phyloP scores from a whole-genome alignment of 2,113 vertebrate genomes.

The Oreochromis aureus region DNA sequence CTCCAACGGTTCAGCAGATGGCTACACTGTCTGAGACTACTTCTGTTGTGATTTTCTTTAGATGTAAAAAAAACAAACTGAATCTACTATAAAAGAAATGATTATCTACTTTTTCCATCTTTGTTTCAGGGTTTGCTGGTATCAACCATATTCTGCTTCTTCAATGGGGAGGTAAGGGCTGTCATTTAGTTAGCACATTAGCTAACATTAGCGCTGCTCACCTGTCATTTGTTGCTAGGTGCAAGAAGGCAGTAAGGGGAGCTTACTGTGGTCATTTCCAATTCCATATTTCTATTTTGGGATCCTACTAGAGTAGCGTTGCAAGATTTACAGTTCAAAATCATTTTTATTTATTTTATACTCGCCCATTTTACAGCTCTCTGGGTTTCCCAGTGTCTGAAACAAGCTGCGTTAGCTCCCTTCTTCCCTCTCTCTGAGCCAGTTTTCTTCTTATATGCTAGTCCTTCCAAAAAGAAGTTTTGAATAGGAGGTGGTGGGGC shows the following conservation, averaged over 20 bases:
- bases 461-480: neutral
- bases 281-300: neutral
- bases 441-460: neutral
- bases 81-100: neutral
- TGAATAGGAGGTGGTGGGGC: neutral
- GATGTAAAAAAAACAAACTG: neutral
- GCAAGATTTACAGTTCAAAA: neutral
- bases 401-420: neutral
- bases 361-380: neutral
- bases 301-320: neutral
- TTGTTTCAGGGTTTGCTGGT: constrained; percentile 88
- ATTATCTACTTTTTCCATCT: neutral
- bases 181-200: neutral
- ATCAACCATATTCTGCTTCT: constrained; percentile 97
- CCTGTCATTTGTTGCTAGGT: neutral
- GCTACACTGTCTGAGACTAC: neutral
- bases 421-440: neutral
- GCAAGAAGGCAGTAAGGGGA: neutral
- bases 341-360: neutral
- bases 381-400: neutral
- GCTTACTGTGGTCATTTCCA: neutral
- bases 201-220: neutral
- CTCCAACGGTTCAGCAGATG: neutral
- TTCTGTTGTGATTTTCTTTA: neutral
- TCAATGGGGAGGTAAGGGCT: constrained; percentile 89